Evolutionary conservation across 2,797 vertebrate species (phyloP).

Genomic region (Telmatherina bonti): DNA sequence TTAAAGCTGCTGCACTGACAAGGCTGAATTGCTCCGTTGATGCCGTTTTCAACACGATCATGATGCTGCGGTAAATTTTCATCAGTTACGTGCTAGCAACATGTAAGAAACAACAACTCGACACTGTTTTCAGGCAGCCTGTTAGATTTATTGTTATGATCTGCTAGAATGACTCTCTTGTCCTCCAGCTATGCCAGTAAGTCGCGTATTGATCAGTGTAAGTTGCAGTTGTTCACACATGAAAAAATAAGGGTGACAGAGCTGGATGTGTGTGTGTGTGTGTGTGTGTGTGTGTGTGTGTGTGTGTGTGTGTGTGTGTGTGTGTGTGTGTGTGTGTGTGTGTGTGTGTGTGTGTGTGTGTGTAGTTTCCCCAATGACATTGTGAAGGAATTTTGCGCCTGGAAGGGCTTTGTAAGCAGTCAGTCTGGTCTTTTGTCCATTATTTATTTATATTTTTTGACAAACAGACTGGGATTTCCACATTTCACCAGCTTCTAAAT

Average conservation of each 20-base stretch:
- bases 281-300: slow-evolving; percentile 57
- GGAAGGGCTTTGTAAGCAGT: slow-evolving; percentile 66
- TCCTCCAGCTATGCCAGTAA: slow-evolving; percentile 61
- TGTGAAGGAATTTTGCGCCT: slow-evolving; percentile 75
- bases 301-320: slow-evolving; percentile 57
- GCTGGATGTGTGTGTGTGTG: slow-evolving; percentile 43
- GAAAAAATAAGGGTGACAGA: slow-evolving; percentile 58
- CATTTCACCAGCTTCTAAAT: slow-evolving; percentile 82
- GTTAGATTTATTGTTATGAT: slow-evolving; percentile 59
- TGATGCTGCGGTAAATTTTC: slow-evolving; percentile 11
- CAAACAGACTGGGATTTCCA: slow-evolving; percentile 71
- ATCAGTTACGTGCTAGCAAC: slow-evolving; percentile 21
- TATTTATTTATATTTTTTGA: slow-evolving; percentile 62
- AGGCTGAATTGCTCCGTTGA: slow-evolving; percentile 30
- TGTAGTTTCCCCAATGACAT: slow-evolving; percentile 70
- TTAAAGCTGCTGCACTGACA: slow-evolving; percentile 39
- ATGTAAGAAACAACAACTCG: slow-evolving; percentile 17
- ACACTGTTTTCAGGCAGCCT: slow-evolving; percentile 32
- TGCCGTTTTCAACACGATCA: slow-evolving; percentile 11
- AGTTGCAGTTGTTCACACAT: slow-evolving; percentile 67
- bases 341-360: slow-evolving; percentile 49
- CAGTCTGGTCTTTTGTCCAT: slow-evolving; percentile 73
- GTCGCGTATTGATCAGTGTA: slow-evolving; percentile 70
- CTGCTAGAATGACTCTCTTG: slow-evolving; percentile 54
- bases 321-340: slow-evolving; percentile 46